Base-by-base conservation (phyloP, 1,140 invertebrate species). In the Drosophila sp. region DNA sequence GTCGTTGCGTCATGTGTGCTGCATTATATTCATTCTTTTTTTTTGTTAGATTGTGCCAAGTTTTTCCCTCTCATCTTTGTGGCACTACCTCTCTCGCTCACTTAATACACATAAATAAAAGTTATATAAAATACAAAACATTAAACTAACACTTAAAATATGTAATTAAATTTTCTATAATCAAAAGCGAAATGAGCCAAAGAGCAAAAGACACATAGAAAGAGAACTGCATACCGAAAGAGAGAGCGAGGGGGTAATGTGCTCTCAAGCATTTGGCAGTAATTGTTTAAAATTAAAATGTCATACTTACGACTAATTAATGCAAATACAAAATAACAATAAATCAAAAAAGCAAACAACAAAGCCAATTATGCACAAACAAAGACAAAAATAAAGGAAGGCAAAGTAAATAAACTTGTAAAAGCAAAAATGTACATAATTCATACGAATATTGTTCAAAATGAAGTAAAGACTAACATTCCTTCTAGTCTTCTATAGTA, bases 221-320 rank as follows among this genome's bases (percentile, higher is more conserved):
- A 47, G 23, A 23, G 5, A 47, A 25, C 17, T 38, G 11, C 8
- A 38, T 38, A 38, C 33, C 2, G 5, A 38, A 38, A 38, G 17
- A 17, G 44, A 55, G 61, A 62, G n/a, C n/a, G 58, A 33, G 50
- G 60, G 74, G 67, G 44, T 44, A 58, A 78, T 78, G 74, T 80
- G 74, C 78, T 86, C 63, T 72, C 83, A 76, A 79, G 68, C 82
- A 82, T 87, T 86, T 86, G 82, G 75, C 79, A 82, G 82, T 87
- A 86, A 87, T 86, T 86, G 79, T 67, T 69, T 33, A 29, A 86
- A 50, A 50, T 57, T 69, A 72, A 79, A 86, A 81, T 82, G 63
- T 66, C 69, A 79, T 79, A 86, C 72, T 86, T 76, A 72, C 44
- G 44, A 50, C 44, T 50, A 50, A 50, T 50, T 50, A 50, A 50